Conservation (phyloP, 1,140 invertebrate species). For the Bombus turneri region DNA sequence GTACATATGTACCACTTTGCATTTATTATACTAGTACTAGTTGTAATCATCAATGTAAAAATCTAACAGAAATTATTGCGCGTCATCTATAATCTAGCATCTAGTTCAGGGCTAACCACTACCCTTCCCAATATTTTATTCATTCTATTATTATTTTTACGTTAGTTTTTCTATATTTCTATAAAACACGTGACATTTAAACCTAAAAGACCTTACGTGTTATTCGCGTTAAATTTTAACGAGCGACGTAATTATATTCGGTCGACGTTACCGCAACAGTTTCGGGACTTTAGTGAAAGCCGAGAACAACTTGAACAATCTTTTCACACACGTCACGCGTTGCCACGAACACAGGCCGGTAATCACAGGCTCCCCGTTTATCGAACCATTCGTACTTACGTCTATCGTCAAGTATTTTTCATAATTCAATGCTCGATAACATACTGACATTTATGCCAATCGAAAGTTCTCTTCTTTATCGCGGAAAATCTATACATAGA, state of each 20-base stretch:
- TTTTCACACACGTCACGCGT: slow-evolving; percentile 3
- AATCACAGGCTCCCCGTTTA: not conserved
- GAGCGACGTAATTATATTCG: slow-evolving; percentile 16
- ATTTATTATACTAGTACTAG: no score
- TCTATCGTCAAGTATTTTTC: not conserved
- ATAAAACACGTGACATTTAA: no score
- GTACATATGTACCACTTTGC: no score
- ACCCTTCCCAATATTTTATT: no score
- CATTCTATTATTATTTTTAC: no score
- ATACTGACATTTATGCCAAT: slow-evolving; percentile 1
- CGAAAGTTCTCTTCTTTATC: not conserved
- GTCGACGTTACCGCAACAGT: not conserved
- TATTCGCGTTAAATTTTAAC: slow-evolving; percentile 19
- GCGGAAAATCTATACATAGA: not conserved
- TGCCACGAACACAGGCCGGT: no score
- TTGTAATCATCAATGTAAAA: no score
- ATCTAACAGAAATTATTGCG: not conserved
- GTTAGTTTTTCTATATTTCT: no score
- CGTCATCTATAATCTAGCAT: no score
- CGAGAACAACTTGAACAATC: not conserved
- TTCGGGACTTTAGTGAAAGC: slow-evolving; percentile 16
- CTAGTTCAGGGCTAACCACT: no score
- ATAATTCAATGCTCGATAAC: not conserved
- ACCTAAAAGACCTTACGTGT: no score
- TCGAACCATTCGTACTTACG: not conserved